Base-by-base conservation (phyloP, 30 jellyfish, hydroid and myxozoan species). In the Aurelia sp. region DNA sequence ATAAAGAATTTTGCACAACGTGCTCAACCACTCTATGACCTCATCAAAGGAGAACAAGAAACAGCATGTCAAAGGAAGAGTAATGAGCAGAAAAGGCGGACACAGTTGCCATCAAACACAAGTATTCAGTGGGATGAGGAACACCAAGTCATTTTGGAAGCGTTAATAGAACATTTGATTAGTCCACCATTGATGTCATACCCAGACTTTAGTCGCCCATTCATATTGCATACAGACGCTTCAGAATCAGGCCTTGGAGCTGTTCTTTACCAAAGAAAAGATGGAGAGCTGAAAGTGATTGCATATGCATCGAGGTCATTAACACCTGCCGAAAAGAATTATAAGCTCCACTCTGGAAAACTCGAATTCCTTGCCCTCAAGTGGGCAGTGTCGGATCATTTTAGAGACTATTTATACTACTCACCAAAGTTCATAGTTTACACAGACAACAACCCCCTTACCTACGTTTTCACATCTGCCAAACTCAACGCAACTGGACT, bases 221-320 rank as follows among this genome's bases (percentile, higher is more conserved):
- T 75, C 6, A 33, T 63, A 20, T 35, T 86, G 19, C 85, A 66
- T 51, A 86, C 92, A 15, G 91, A 82, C 58, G 92, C 92, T n/a
- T 61, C 83, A 27, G 62, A 77, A 27, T 5, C 13, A 76, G 91
- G 96, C 5, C 82, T 86, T 11, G 86, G 96, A 31, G 86, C 81
- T 10, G 84, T 86, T 19, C 79, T 86, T 16, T 86, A 74, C 71
- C 96, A 86, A 67, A 61, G 50, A 33, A 78, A 75, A 20, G 61
- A 61, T 12, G 86, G 86, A 44, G 38, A 24, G 1, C 33, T 51
- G 50, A 63, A 27, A 27, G 33, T 27, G 33, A 27, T 27, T 27
- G 33, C 33, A 27, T 27, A 27, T 27, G 2, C 33, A 27, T 27
- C 33, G 33, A 27, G 33, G 33, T 27, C 33, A 27, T 27, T 27